A percentile compares a stretch with the other conserved stretches of the same genome.
Conservation (phyloP, 53 echinoderm and acorn worm species). For the Henricia sp. region DNA sequence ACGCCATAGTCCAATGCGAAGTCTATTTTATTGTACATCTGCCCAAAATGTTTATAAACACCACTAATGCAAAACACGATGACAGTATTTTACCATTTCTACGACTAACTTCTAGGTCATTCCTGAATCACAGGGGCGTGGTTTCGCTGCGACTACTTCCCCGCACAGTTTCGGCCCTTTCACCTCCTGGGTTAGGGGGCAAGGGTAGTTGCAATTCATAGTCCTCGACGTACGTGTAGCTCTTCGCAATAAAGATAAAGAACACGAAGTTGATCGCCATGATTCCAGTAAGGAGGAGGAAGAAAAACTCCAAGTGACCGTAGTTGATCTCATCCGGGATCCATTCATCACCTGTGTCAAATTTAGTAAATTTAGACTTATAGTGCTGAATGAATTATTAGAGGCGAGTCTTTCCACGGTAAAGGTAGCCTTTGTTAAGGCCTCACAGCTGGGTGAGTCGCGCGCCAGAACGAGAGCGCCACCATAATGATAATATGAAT, state of each 20-base stretch:
- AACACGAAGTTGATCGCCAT: constrained; percentile 79
- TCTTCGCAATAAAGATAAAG: constrained; percentile 71
- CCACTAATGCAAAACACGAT: no score
- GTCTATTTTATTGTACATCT: no score
- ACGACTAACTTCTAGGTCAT: constrained; percentile 7
- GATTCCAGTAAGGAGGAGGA: constrained; percentile 74
- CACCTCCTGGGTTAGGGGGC: constrained; percentile 50
- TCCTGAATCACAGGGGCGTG: constrained; percentile 57
- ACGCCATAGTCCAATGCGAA: no score
- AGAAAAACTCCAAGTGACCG: constrained; percentile 87
- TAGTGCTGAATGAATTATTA: no score
- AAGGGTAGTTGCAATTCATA: not conserved
- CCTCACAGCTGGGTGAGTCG: no score
- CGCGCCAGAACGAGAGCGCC: no score
- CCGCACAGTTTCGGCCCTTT: not conserved
- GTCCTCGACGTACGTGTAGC: constrained; percentile 72
- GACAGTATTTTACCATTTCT: no score
- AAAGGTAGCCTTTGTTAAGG: no score
- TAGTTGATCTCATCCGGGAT: constrained; percentile 88
- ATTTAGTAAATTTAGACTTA: not conserved
- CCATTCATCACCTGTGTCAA: constrained; percentile 69
- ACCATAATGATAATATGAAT: no score
- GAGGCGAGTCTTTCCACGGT: no score
- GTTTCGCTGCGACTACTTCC: constrained; percentile 15
- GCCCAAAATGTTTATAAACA: no score